These are phyloP conservation scores for Cerastis rubricosa DNA, from an alignment of 2,888 invertebrate species.

Conservation along the genomic window DNA sequence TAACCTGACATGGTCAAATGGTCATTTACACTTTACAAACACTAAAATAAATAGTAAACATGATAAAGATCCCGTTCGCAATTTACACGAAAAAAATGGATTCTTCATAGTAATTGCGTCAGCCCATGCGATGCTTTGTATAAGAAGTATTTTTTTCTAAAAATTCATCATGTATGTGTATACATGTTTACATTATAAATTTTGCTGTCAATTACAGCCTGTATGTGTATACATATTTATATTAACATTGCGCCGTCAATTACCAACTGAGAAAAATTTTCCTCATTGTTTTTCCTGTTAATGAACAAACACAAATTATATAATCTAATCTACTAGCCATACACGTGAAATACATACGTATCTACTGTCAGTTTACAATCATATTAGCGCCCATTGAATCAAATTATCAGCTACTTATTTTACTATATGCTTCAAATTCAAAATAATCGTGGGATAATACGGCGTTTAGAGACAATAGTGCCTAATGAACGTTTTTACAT, in stretches of 20 bases:
- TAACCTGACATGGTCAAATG: too few species aligned
- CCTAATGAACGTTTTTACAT: not conserved
- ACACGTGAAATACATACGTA: not conserved
- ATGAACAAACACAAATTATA: not conserved
- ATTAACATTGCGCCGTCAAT: not conserved
- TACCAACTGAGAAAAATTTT: not conserved
- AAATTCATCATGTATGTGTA: not conserved
- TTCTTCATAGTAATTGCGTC: too few species aligned
- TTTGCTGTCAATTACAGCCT: too few species aligned
- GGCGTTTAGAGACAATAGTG: not conserved
- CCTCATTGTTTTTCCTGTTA: not conserved
- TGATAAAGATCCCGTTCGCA: too few species aligned
- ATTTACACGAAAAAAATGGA: too few species aligned
- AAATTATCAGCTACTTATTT: slow-evolving; percentile 2
- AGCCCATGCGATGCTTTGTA: too few species aligned
- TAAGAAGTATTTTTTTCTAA: not conserved
- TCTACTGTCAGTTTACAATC: not conserved
- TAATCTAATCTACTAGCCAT: slow-evolving; percentile 7
- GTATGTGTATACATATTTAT: too few species aligned
- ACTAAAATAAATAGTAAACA: too few species aligned
- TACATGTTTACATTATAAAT: too few species aligned
- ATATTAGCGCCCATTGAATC: not conserved
- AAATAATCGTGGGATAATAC: not conserved
- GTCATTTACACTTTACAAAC: too few species aligned
- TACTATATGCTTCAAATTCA: not conserved